Base-by-base conservation (phyloP, 2,797 vertebrate genomes). In the Scleropages formosus region DNA sequence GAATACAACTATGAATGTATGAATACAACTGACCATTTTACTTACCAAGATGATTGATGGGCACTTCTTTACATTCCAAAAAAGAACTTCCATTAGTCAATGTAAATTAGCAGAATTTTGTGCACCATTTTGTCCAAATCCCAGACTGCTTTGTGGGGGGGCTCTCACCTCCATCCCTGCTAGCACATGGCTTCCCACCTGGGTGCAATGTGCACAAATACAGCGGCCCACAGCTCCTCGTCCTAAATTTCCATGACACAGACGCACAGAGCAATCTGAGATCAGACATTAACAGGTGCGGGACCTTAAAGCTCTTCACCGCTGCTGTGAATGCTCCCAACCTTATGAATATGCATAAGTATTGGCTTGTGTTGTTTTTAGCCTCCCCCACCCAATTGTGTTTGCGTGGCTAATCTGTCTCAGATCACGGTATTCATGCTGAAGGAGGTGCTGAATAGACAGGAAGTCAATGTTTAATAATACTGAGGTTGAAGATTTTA, bases 321-420 rank as follows among this genome's bases (percentile, higher is more conserved):
- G 81, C 83, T 80, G 81, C 78, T 79, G 84, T 87, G 84, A 85
- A 79, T 82, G 85, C 81, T 77, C 72, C 78, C 26, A 60, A 60
- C 68, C 77, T 84, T 46, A 89, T 90, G 87, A 89, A 91, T 90
- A 90, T 90, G 87, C 86, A 90, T 88, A 80, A 78, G 77, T 70
- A 77, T 72, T 51, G 26, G 67, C 83, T 77, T 67, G 13, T 56
- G 72, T 66, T 79, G 64, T 76, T 85, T 86, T 71, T 61, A 46
- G 75, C 72, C 70, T 69, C 74, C 75, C 82, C 75, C 78, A 78
- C 69, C 60, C 78, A 64, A 80, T 75, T 78, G 65, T 68, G 56
- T 24, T 75, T 4, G 15, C 26, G 51, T 47, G 70, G 64, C 75
- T 75, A 78, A 78, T 56, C 61, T 65, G 71, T 61, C 64, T 58